A percentile compares a stretch with the other conserved stretches of the same genome.
Evolutionary conservation across 2,797 vertebrate species (phyloP).

Genomic region (Argentina silus): DNA sequence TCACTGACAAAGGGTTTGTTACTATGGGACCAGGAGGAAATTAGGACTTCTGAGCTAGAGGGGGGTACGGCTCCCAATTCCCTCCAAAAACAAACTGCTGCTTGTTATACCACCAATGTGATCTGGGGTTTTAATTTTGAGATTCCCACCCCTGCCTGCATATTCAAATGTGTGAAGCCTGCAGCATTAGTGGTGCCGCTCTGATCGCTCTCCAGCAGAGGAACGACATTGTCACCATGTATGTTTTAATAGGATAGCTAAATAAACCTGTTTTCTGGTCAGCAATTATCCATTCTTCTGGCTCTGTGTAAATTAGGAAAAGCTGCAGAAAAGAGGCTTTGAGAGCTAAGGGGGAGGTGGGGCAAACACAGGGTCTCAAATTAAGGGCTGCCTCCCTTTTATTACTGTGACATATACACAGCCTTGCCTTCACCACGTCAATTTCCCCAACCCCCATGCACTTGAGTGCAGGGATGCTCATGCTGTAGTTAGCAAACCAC

Average conservation of each 20-base stretch:
- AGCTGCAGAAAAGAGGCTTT: constrained; percentile 65
- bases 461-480: constrained; percentile 13
- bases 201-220: constrained; percentile 43
- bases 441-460: constrained; percentile 36
- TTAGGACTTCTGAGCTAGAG: constrained; percentile 53
- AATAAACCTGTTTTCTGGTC: constrained; percentile 74
- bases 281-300: constrained; percentile 66
- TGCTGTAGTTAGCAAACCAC: not conserved
- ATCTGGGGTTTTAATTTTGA: constrained; percentile 66
- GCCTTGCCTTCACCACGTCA: constrained; percentile 28
- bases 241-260: constrained; percentile 69
- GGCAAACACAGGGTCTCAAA: constrained; percentile 48
- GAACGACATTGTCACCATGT: constrained; percentile 60
- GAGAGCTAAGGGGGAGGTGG: constrained; percentile 33
- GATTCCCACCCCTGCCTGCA: constrained; percentile 56
- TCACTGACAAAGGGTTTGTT: constrained; percentile 62
- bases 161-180: constrained; percentile 48
- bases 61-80: constrained; percentile 44
- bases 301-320: constrained; percentile 57
- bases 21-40: constrained; percentile 58
- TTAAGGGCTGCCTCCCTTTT: constrained; percentile 48
- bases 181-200: constrained; percentile 60
- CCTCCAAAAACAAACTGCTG: constrained; percentile 38
- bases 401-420: constrained; percentile 41
- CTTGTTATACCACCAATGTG: constrained; percentile 52